Conservation (phyloP, 2,113 vertebrate genomes). For the Spheniscus mendiculus region DNA sequence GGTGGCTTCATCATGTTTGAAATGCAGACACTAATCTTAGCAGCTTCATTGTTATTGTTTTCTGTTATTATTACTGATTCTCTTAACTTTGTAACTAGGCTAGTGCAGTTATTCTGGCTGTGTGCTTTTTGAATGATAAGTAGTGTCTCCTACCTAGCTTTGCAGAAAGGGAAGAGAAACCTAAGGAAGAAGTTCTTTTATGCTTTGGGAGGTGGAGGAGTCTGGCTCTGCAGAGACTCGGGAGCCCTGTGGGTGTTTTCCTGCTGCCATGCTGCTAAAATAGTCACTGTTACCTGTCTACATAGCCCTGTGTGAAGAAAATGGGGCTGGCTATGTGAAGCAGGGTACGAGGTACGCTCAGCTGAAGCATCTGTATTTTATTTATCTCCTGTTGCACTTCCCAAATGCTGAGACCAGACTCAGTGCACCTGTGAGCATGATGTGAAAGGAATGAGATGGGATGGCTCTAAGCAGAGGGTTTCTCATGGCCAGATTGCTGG, state of each 20-base stretch:
- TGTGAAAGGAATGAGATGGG: not conserved
- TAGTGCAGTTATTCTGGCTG: not conserved
- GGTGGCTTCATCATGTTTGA: not conserved
- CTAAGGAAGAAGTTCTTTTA: not conserved
- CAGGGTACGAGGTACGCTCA: not conserved
- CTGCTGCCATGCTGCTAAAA: not conserved
- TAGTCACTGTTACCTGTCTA: accelerated
- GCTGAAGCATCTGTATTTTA: not conserved
- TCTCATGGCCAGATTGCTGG: not conserved
- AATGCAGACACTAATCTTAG: not conserved
- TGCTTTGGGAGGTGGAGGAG: not conserved
- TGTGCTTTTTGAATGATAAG: not conserved
- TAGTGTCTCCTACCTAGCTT: not conserved
- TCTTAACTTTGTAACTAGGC: not conserved
- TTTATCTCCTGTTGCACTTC: not conserved
- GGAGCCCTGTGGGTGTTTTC: not conserved
- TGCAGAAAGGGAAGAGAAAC: not conserved
- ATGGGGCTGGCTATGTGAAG: accelerated
- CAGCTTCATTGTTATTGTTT: not conserved
- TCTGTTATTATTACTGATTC: not conserved
- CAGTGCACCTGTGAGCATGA: accelerated
- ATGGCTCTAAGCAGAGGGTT: not conserved
- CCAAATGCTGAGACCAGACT: not conserved
- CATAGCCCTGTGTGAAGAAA: not conserved
- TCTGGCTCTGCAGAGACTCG: not conserved